Evolutionary conservation across 2,113 vertebrate genomes (phyloP), one percentile per base, ranked within the genome.

Genomic region (Upupa epops): DNA sequence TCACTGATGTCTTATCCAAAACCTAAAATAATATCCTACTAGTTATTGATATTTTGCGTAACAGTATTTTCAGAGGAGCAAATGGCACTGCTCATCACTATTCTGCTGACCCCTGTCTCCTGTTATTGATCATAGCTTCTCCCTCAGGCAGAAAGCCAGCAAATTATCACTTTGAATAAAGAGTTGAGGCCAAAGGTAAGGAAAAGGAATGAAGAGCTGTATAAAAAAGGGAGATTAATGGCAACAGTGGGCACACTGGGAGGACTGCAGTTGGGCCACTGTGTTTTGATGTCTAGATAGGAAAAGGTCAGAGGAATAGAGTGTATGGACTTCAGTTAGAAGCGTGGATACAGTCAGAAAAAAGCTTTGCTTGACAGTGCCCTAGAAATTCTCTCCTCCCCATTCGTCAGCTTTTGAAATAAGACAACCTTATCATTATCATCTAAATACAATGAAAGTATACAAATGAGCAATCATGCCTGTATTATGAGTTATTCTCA

Each of bases 91-190:
- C 93, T 96, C 85, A 96, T 96, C 92, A 94, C 79, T 89, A 95
- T 91, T 94, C 89, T 14, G 31, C 64, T 94, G 94, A 94, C 93
- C 91, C 22, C 86, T 90, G 75, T 86, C 88, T 88, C 82, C 48
- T 88, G 91, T 92, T 96, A 94, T 94, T 96, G 95, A 96, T 95
- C 95, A 96, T 93, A 77, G 75, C 88, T 94, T 96, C 91, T 93
- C 81, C 84, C 84, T 94, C 89, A 0, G 4, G 93, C 89, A 92
- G 89, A 94, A 66, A 95, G 79, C 37, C 88, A 92, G 89, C 89
- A 94, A 94, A 95, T 94, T 95, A 96, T 86, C 89, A 92, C 91
- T 92, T 94, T 94, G 95, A 96, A 94, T 96, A 93, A 88, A 89
- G 94, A 94, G 82, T 36, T 92, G 79, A 91, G 95, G 95, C 91